Evolutionary conservation across 2,888 invertebrate genomes (phyloP), one percentile per base, ranked within the genome.

Genomic region (Parnassius orleans): DNA sequence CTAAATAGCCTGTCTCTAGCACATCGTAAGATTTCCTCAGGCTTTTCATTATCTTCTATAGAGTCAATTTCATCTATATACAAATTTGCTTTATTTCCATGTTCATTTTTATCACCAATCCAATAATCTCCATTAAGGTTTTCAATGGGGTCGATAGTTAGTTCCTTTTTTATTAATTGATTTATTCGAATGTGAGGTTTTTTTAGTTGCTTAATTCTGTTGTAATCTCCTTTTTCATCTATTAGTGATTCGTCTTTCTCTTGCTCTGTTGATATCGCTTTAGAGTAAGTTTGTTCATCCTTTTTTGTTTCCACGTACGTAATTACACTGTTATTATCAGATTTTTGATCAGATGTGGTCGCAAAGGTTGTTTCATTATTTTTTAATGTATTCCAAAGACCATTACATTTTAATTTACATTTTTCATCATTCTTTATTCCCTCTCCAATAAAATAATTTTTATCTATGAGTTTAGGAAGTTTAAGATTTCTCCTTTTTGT

Each of bases 401-500:
- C 3, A 33, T 33, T 33, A 33, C 7, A 33, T 33, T 33, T 33
- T 33, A 33, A 33, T 33, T 33, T 33, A 48, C 14, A 14, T 9
- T 48, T n/a, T 9, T 48, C 9, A 14, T 19, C 10, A 42, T 57
- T 53, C 43, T 24, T 41, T 53, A 54, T 9, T 24, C 51, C 57
- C 33, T 52, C 52, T 64, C 70, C 71, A 24, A 51, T 7, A 9
- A 66, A 50, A 11, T 10, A 3, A 46, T 54, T 62, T 46, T 47
- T 41, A 65, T 69, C 69, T 41, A 54, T 10, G 24, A 67, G 46
- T 9, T 63, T 53, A 9, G 67, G 64, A 10, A 70, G 57, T 60
- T 68, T 75, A 9, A 74, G 70, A 52, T 71, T 70, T 48, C 80
- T 70, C 57, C 76, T 75, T 61, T 73, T 79, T 68, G 83, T 80